Evolutionary conservation across 2,888 invertebrate genomes (phyloP).

Genomic region (Cephus nigrinus): DNA sequence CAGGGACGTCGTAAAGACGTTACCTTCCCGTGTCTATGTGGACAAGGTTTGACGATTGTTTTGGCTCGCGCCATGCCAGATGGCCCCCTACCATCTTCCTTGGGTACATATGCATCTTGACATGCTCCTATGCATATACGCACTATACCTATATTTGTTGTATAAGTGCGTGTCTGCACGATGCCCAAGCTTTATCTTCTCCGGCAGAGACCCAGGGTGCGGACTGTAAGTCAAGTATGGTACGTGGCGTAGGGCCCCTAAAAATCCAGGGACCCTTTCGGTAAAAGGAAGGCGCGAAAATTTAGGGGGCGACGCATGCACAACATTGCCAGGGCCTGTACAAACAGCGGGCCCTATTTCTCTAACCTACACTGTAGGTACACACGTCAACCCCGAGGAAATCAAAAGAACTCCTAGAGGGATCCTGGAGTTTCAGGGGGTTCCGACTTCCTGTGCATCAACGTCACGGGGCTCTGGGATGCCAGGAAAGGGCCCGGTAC

Average conservation of each 20-base stretch:
- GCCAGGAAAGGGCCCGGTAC: background rate
- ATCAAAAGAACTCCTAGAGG: background rate
- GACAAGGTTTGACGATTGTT: slow-evolving; percentile 25
- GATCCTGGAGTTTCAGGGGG: background rate
- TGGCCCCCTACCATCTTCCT: slow-evolving; percentile 19
- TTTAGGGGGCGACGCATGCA: slow-evolving; percentile 10
- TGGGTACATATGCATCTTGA: background rate
- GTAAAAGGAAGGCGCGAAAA: slow-evolving; percentile 22
- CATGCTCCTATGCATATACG: background rate
- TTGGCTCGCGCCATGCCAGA: slow-evolving; percentile 39
- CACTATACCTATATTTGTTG: background rate
- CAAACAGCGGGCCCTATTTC: slow-evolving; percentile 17
- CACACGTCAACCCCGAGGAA: background rate
- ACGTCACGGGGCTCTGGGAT: background rate
- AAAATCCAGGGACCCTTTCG: slow-evolving; percentile 1
- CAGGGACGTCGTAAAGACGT: background rate
- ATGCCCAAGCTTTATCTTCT: slow-evolving; percentile 1
- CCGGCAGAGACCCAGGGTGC: background rate
- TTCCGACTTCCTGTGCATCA: background rate
- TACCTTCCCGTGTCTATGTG: background rate
- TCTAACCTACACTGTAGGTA: background rate
- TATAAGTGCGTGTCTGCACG: background rate
- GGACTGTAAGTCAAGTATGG: background rate
- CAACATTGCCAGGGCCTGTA: slow-evolving; percentile 14
- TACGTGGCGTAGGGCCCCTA: background rate